A percentile compares a stretch with the other conserved stretches of the same genome.
phyloP scores from a whole-genome alignment of 2,113 vertebrate genomes.

The Platysteira castanea region DNA sequence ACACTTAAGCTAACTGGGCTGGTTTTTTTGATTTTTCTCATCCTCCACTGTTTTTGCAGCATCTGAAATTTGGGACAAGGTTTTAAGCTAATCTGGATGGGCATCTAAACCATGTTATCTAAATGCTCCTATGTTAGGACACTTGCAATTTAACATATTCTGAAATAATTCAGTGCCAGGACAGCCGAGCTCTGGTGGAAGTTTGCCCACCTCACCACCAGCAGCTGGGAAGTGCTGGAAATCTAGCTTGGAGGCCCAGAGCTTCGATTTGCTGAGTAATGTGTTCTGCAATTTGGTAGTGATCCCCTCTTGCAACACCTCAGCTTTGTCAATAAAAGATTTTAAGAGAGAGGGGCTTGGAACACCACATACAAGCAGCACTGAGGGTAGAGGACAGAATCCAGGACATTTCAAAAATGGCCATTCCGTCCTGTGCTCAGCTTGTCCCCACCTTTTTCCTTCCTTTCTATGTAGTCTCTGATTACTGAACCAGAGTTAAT shows the following conservation, averaged over 20 bases:
- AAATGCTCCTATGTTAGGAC: background rate
- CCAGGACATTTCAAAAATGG: background rate
- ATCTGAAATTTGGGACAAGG: background rate
- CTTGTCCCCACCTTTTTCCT: background rate
- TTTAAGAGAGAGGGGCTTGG: background rate
- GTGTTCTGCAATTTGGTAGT: background rate
- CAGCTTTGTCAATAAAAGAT: background rate
- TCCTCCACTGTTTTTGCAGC: background rate
- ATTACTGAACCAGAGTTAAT: background rate
- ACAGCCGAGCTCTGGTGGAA: accelerated
- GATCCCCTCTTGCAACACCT: background rate
- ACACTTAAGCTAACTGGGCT: accelerated
- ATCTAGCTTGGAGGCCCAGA: background rate
- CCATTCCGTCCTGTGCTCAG: background rate
- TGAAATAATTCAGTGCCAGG: background rate
- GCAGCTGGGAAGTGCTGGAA: background rate
- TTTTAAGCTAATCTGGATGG: background rate
- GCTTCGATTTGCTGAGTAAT: background rate
- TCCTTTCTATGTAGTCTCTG: background rate
- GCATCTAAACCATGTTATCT: background rate
- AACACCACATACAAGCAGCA: accelerated
- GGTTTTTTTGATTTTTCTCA: background rate
- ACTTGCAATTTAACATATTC: background rate
- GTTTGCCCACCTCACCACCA: background rate
- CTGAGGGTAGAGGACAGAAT: background rate